Evolutionary conservation across 1,140 invertebrate species (phyloP).

Genomic region (Heliothis virescens): DNA sequence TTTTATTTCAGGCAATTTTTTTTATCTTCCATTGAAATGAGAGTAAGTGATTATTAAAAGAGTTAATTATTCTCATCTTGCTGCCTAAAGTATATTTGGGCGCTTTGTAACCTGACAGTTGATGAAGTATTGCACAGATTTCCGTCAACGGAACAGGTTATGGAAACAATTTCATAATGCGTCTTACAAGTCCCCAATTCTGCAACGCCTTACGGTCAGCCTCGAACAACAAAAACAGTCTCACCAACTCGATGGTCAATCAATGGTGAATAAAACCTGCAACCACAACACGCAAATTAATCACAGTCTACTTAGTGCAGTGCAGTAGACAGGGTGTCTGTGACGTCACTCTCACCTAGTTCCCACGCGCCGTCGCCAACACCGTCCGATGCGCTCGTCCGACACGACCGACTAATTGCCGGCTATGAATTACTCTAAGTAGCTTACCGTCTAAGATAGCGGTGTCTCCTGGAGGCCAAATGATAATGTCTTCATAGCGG

Average conservation of each 20-base stretch:
- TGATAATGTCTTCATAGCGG: constrained; percentile 19
- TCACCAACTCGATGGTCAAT: too few relatives aligned
- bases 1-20: neutral
- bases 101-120: too few relatives aligned
- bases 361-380: constrained; percentile 1
- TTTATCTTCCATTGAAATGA: neutral
- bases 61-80: too few relatives aligned
- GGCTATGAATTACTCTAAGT: neutral
- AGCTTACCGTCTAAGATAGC: neutral
- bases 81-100: too few relatives aligned
- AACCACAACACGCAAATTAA: neutral
- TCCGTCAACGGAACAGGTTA: too few relatives aligned
- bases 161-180: too few relatives aligned
- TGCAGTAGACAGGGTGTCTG: neutral
- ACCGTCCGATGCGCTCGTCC: neutral
- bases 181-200: too few relatives aligned
- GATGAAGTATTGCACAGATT: too few relatives aligned
- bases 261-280: too few relatives aligned
- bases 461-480: neutral
- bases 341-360: constrained; percentile 18
- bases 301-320: neutral
- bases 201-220: too few relatives aligned
- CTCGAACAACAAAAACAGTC: too few relatives aligned
- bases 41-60: too few relatives aligned
- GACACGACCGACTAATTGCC: neutral